These are phyloP conservation scores for Globodera rostochiensis DNA, from an alignment of 1,140 invertebrate genomes.

Conservation along the genomic window DNA sequence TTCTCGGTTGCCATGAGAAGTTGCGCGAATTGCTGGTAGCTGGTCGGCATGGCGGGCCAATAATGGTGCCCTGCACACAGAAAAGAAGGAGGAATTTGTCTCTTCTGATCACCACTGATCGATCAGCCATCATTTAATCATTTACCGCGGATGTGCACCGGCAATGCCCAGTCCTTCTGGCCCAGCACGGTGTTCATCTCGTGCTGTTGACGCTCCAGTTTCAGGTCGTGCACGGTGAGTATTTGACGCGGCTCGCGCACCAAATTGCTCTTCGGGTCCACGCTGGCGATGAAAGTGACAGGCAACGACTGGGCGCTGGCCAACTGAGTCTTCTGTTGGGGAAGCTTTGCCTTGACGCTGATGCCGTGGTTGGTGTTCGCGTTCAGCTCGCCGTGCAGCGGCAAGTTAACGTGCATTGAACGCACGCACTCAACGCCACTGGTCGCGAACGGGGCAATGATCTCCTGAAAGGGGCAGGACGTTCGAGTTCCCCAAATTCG, in stretches of 20 bases:
- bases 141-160: constrained; percentile 13
- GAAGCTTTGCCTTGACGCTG: constrained; percentile 40
- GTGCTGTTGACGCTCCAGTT: constrained; percentile 20
- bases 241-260: constrained; percentile 23
- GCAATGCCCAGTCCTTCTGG: constrained; percentile 17
- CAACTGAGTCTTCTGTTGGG: constrained; percentile 40
- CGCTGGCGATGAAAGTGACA: constrained; percentile 41
- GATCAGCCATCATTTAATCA: too few relatives aligned
- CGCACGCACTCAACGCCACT: constrained; percentile 47
- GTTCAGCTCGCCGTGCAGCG: constrained; percentile 42
- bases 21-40: constrained; percentile 6
- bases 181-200: constrained; percentile 24
- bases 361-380: constrained; percentile 31
- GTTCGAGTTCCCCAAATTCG: background rate
- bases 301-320: constrained; percentile 42
- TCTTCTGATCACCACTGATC: background rate
- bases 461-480: constrained; percentile 11
- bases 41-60: constrained; percentile 12
- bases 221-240: constrained; percentile 13
- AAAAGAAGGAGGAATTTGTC: background rate
- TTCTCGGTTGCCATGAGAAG: constrained; percentile 23
- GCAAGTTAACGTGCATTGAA: constrained; percentile 41
- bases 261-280: constrained; percentile 1
- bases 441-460: constrained; percentile 38
- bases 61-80: constrained; percentile 12